Percentiles rank a stretch among this genome's conserved stretches.
phyloP scores from a whole-genome alignment of 2,797 vertebrate species.

The Lacerta agilis region DNA sequence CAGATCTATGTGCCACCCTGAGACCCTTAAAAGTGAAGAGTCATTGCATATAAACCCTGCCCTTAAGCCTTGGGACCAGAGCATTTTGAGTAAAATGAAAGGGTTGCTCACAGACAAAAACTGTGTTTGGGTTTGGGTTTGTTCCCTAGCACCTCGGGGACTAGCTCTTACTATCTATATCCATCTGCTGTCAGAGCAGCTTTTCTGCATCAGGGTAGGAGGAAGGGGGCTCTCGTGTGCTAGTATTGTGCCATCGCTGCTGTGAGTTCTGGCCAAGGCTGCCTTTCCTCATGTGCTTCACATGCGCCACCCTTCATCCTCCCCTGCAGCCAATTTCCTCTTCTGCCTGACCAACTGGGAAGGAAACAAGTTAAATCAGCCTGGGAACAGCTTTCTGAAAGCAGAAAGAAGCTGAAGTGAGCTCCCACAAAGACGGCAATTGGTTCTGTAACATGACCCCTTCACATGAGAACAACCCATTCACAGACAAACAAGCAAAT shows the following conservation, averaged over 20 bases:
- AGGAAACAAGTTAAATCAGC: not conserved
- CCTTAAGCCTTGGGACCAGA: too few relatives aligned
- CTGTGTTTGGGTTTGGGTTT: not conserved
- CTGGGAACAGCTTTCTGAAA: not conserved
- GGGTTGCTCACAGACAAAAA: too few relatives aligned
- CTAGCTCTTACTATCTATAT: not conserved
- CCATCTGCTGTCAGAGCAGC: not conserved
- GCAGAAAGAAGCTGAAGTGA: not conserved
- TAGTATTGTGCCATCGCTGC: not conserved
- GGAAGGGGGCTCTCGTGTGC: not conserved
- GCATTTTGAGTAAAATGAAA: too few relatives aligned
- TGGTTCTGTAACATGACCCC: constrained; percentile 28
- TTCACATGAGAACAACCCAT: constrained; percentile 16
- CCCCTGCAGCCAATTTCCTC: not conserved
- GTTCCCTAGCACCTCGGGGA: too few relatives aligned
- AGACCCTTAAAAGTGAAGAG: too few relatives aligned
- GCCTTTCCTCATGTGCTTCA: not conserved
- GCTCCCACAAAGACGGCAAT: constrained; percentile 18
- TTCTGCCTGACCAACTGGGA: not conserved
- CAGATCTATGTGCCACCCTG: too few relatives aligned
- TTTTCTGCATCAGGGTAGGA: not conserved
- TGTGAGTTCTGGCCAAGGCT: not conserved
- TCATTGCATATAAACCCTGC: too few relatives aligned
- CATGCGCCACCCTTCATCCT: not conserved
- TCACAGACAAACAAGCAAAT: not conserved